A percentile compares a stretch with the other conserved stretches of the same genome.
These are phyloP conservation scores for Polydrusus cervinus DNA, from an alignment of 2,888 invertebrate species.

Conservation along the genomic window DNA sequence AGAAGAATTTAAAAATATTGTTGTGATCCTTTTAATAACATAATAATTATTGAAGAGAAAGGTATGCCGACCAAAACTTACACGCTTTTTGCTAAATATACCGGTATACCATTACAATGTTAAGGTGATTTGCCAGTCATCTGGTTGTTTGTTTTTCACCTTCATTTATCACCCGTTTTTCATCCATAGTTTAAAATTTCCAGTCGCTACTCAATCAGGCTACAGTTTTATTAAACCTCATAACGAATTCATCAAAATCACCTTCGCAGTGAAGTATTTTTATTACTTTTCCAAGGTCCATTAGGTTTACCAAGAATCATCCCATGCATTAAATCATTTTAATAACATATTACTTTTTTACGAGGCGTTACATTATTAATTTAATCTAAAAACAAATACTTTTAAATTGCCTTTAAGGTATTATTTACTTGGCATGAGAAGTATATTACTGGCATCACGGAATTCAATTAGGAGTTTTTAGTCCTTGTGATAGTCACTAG, in stretches of 20 bases:
- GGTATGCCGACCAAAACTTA: too few relatives aligned
- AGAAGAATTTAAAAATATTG: too few relatives aligned
- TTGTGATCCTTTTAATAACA: too few relatives aligned
- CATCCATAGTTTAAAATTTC: slow-evolving; percentile 14
- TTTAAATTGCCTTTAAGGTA: slow-evolving; percentile 30
- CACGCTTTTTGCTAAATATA: too few relatives aligned
- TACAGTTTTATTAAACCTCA: slow-evolving; percentile 31
- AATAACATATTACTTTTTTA: slow-evolving; percentile 47
- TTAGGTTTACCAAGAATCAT: slow-evolving; percentile 46
- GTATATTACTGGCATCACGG: slow-evolving; percentile 13
- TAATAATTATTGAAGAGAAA: too few relatives aligned
- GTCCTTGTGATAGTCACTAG: neutral
- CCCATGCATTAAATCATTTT: slow-evolving; percentile 49
- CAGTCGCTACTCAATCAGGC: slow-evolving; percentile 28
- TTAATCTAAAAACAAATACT: slow-evolving; percentile 47
- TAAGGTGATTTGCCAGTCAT: slow-evolving; percentile 7
- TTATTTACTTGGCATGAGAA: slow-evolving; percentile 27
- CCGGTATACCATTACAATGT: neutral
- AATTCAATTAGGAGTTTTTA: slow-evolving; percentile 8
- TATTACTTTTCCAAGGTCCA: slow-evolving; percentile 41
- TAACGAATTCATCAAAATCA: slow-evolving; percentile 41
- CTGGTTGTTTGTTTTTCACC: slow-evolving; percentile 18
- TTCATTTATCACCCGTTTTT: slow-evolving; percentile 29
- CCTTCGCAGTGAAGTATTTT: slow-evolving; percentile 21
- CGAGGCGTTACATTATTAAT: slow-evolving; percentile 32